Base-by-base conservation (phyloP, 2,797 vertebrate genomes). In the Neosilurus hyrtlii region DNA sequence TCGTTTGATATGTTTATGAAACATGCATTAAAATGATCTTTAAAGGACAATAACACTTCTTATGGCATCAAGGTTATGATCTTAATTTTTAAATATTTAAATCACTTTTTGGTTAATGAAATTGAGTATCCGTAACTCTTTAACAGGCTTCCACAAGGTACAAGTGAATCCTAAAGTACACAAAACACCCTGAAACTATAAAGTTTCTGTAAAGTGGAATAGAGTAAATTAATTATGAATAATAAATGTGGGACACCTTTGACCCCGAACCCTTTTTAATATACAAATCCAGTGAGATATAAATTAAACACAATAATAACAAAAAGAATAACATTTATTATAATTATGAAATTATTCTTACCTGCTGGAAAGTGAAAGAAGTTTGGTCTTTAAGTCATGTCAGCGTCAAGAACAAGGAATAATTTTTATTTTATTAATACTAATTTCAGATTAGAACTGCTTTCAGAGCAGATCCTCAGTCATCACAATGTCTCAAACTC, bases 401-500 rank as follows among this genome's bases (percentile, higher is more conserved):
- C 51, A 30, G 14, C 4, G 9, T 14, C 22, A 75, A 35, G 0
- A 4, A 22, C 52, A 35, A 16, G 9, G 3, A 18, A 30, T 43
- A 7, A 9, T 18, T 52, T 16, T 22, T 20, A 22, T 57, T 30
- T 61, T 0, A n/a, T 30, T 35, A 71, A 35, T 12, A 56, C 37
- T 68, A 49, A 4, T 63, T n/a, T 59, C 2, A 12, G 24, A n/a
- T n/a, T n/a, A n/a, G n/a, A n/a, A n/a, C n/a, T 43, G 2, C 2
- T 43, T 43, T 43, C 37, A 43, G 6, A 43, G 37, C 37, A 35
- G 43, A 65, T 70, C 37, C 14, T 78, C 66, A 3, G 10, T 54
- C 56, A 71, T 78, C 75, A 2, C 57, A 62, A 35, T 71, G 20
- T n/a, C 5, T 18, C 18, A 26, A 26, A 68, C 74, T 83, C 65